Base-by-base conservation (phyloP, 2,113 vertebrate species). In the Xiphophorus maculatus region DNA sequence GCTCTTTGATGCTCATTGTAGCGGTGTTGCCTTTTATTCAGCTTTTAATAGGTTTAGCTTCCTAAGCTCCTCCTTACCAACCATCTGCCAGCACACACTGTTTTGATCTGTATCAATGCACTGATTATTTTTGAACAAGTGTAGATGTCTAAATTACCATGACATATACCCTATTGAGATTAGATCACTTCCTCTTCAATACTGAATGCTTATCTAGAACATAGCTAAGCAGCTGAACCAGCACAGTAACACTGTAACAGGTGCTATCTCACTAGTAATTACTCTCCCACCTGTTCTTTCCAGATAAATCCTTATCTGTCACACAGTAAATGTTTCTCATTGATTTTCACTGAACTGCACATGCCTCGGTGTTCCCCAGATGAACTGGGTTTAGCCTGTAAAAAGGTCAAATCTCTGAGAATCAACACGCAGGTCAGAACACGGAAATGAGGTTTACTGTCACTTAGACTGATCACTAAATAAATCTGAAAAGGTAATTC, bases 1-100 rank as follows among this genome's bases (percentile, higher is more conserved):
- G 64, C 42, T 67, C 80, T 90, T 89, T 92, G 89, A 91, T 88
- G 82, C 72, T 88, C 54, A 83, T 71, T 76, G 58, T 81, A 80
- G 84, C 60, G 48, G 37, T 8, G 29, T 61, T 37, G 69, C 85
- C 71, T 87, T 84, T 69, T 84, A 83, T 80, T 33, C 5, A 0
- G 35, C 9, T 37, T 37, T 37, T 81, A 74, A 88, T 75, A 44
- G 48, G 73, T 67, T 35, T 76, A 12, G 37, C 71, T 70, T 66
- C n/a, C 65, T 29, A 33, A n/a, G 27, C 37, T 14, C 42, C 37
- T 48, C 63, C 66, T 76, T 4, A 2, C 5, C 22, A 48, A 30
- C n/a, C 12, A 2, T 66, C 66, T 77, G 60, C 75, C 63, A 2
- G 3, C 19, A 51, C 35, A 40, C 68, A 42, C 69, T 65, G 74